Evolutionary conservation across 23 tunicate species (phyloP).

Genomic region (Styela clava): DNA sequence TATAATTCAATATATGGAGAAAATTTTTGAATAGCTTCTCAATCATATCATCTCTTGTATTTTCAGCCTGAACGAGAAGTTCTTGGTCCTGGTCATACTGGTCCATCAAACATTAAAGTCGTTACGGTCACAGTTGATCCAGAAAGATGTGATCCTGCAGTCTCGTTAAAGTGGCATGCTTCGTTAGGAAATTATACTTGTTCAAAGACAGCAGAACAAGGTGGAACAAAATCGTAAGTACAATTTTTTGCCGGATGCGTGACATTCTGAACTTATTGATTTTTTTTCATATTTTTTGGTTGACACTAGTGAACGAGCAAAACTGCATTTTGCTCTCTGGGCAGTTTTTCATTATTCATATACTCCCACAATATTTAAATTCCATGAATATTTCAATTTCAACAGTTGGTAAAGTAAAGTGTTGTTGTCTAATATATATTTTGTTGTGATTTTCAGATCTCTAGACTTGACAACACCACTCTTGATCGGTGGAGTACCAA

Average conservation of each 20-base stretch:
- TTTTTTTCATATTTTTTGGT: no score
- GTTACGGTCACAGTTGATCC: slow-evolving; percentile 91
- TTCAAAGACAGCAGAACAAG: slow-evolving; percentile 59
- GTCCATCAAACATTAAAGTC: slow-evolving; percentile 75
- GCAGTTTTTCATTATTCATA: no score
- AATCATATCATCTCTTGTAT: no score
- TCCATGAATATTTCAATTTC: no score
- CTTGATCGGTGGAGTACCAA: slow-evolving; percentile 78
- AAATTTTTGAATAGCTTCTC: no score
- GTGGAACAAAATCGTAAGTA: slow-evolving; percentile 66
- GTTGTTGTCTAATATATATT: no score
- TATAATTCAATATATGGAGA: no score
- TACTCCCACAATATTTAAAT: no score
- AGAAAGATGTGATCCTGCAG: slow-evolving; percentile 50
- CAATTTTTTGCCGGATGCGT: background rate
- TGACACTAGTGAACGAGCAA: background rate
- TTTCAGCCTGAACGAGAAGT: slow-evolving; percentile 47
- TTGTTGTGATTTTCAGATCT: slow-evolving; percentile 73
- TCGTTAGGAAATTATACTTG: slow-evolving; percentile 62
- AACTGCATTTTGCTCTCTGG: no score
- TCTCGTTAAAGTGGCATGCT: slow-evolving; percentile 44
- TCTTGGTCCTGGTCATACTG: slow-evolving; percentile 13
- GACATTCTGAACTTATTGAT: no score
- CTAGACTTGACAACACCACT: slow-evolving; percentile 87
- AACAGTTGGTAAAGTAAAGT: no score